Evolutionary conservation across 2,888 invertebrate genomes (phyloP), one percentile per base, ranked within the genome.

Genomic region (Hypsopygia costalis): DNA sequence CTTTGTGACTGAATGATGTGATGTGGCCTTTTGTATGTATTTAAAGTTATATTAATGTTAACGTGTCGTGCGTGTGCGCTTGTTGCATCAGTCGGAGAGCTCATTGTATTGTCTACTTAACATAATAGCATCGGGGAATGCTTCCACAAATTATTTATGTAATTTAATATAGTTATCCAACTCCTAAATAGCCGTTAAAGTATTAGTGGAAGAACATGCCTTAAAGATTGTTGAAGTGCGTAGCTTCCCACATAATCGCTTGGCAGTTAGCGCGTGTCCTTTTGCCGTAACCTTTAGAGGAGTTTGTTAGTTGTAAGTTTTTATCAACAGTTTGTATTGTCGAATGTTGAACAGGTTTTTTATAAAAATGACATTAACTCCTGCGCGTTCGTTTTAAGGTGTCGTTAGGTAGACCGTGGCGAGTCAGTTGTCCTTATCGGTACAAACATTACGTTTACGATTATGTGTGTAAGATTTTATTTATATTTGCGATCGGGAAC

Each of bases 1-100:
- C 87, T 87, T 87, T 75, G 86, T 87, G 87, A 88, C 82, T 86
- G 88, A 82, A 87, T 83, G 86, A 85, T 87, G 88, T 87, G 85
- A 76, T 81, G 88, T 87, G 88, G 88, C 88, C 88, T 88, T 78
- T 86, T 85, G 81, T 81, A 86, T 83, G 81, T 82, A 68, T 65
- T 69, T 75, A 77, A 74, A 70, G 62, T 68, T 70, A 72, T 73
- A 70, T 55, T 75, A 73, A 69, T 69, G 73, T 75, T 76, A 75
- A 49, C 51, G 68, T 75, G 68, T 71, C 48, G 72, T 78, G 81
- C 75, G 82, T 74, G 79, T 75, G 79, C 65, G 87, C 83, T 85
- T 85, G 78, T 79, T 78, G 85, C 85, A 75, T 79, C 80, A 63
- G 72, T 70, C 74, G 67, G 62, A 72, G 59, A 72, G 69, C 57